Evolutionary conservation across 92 coral and sea anemone genomes (phyloP), one percentile per base, ranked within the genome.

Genomic region (Phenganax marumi): DNA sequence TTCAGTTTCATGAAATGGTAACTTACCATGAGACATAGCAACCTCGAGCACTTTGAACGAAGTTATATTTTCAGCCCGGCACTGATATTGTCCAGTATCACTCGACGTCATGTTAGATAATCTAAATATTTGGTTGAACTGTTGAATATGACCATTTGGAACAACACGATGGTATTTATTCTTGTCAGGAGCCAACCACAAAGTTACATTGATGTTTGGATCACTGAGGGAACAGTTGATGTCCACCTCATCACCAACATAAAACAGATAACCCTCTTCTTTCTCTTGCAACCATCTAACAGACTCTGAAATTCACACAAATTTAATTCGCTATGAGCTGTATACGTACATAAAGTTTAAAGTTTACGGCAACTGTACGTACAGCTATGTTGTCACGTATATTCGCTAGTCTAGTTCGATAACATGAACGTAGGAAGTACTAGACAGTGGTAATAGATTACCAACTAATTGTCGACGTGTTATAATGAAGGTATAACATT

Each of bases 31-130:
- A 25, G 49, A 5, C 50, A 25, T 1, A 33, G 26, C 8, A 66
- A 66, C 48, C 6, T 7, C 11, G 9, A 68, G 54, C 21, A 46
- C 75, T 1, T 81, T 68, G 46, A 81, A 73, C 52, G 79, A 65
- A 2, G 63, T 56, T 7, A 39, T 49, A 24, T 12, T 51, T 69
- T 47, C 60, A 13, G 87, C 83, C 62, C 87, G 84, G 24, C 87
- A 84, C 50, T 84, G 87, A 48, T 75, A 84, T 19, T 84, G 77
- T 14, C 87, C 87, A 2, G 7, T 26, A 22, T 84, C 21, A 51
- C 5, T 6, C 33, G 56, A 26, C 8, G 53, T 14, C 17, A 64
- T 26, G 61, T 77, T 68, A 1, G 52, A 0, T 12, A 84, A 49
- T n/a, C 56, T 51, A 73, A 66, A 84, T 33, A 76, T 58, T 16